Evolutionary conservation across 2,113 vertebrate species (phyloP).

Genomic region (human (Homo sapiens)): DNA sequence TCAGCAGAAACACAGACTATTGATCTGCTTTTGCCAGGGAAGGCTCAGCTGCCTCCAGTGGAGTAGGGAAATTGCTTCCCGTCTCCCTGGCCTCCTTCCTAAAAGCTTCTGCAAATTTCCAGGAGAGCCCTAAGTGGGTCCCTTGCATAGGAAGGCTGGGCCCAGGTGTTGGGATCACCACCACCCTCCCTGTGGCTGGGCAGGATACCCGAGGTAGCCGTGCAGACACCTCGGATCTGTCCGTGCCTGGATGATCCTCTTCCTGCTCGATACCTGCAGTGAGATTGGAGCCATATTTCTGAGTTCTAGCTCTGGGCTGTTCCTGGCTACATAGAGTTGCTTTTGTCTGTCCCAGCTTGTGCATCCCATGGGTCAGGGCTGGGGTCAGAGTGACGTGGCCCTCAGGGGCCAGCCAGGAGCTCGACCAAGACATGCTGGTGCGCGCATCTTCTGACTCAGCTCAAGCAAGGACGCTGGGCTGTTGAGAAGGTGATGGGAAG

Average conservation of each 20-base stretch:
- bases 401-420: not conserved
- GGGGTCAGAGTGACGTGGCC: not conserved
- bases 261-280: fast-evolving
- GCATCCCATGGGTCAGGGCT: not conserved
- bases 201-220: not conserved
- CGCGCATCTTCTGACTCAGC: not conserved
- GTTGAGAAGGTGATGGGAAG: not conserved
- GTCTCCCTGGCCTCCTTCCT: slow-evolving; percentile 87
- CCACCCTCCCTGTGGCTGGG: not conserved
- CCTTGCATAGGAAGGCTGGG: slow-evolving; percentile 91
- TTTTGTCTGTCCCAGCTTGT: not conserved
- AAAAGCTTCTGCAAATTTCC: slow-evolving; percentile 88
- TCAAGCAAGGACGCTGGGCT: not conserved
- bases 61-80: slow-evolving; percentile 87
- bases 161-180: not conserved
- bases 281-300: not conserved
- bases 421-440: not conserved
- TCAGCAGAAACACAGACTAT: not conserved
- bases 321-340: not conserved
- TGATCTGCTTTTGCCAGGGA: not conserved
- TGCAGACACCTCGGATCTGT: not conserved
- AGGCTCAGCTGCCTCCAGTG: not conserved
- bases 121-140: slow-evolving; percentile 89
- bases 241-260: not conserved
- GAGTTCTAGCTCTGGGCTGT: not conserved